Evolutionary conservation across 2,888 invertebrate genomes (phyloP), one percentile per base, ranked within the genome.

Genomic region (Clivina fossor): DNA sequence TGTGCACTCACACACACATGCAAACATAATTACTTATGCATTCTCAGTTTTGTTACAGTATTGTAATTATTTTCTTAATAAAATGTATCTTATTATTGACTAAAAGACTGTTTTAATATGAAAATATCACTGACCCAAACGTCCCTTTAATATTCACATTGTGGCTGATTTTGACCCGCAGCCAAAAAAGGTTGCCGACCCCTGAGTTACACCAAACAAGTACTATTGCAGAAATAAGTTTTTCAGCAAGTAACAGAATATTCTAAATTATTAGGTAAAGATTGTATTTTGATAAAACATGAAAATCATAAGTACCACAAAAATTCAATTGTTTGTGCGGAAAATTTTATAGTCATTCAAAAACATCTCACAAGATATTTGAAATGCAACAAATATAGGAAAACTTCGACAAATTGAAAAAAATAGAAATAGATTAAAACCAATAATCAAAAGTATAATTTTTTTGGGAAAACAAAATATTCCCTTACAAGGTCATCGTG

Each of bases 381-480:
- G 59, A 30, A 60, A 61, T 38, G 28, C 24, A 56, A 11, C 60
- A 13, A 44, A 53, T 43, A 38, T 33, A 7, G 47, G 44, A 15
- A 37, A 48, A 32, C 53, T 47, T 28, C 8, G 35, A 37, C 57
- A 62, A 43, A 44, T 61, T 32, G 44, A 50, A 47, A 59, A 60
- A 58, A 62, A 61, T 37, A 46, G 59, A 44, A 38, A 44, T 49
- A 41, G 51, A 41, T 51, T 53, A 44, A 43, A 43, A 44, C 33
- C 20, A 51, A 26, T 48, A 28, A 47, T 48, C 30, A 28, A 44
- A 28, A 28, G 28, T 15, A 30, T 56, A 40, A 49, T 40, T 56
- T 48, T 54, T 46, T 46, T 50, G 64, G 61, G 18, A 49, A 58
- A 44, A 54, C 63, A 66, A 59, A 64, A 64, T 47, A 64, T 66